Conservation (phyloP, 2,888 invertebrate genomes). For the Pecten maximus region DNA sequence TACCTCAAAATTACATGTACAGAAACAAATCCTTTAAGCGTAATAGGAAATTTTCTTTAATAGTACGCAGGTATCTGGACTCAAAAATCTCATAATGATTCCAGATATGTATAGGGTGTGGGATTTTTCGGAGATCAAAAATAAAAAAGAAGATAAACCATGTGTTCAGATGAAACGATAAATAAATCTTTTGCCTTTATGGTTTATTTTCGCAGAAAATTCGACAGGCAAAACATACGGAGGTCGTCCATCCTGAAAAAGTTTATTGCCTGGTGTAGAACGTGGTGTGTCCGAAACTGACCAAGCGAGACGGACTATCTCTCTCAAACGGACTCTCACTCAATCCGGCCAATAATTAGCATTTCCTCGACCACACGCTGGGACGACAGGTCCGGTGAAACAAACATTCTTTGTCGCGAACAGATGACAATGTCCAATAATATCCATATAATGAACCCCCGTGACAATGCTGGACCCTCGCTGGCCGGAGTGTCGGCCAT, state of each 20-base stretch:
- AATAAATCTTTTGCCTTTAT: background rate
- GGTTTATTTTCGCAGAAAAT: background rate
- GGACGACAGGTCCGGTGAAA: background rate
- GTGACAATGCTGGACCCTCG: conserved; percentile 39
- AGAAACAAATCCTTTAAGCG: too few species aligned
- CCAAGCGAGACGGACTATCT: background rate
- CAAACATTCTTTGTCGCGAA: conserved; percentile 11
- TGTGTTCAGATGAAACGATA: background rate
- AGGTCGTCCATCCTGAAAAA: background rate
- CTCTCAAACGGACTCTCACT: background rate
- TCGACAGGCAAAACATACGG: background rate
- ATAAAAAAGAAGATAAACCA: too few species aligned
- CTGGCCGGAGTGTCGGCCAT: conserved; percentile 36
- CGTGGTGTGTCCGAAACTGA: background rate
- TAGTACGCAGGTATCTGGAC: background rate
- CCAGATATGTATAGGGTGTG: too few species aligned
- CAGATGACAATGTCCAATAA: conserved; percentile 43
- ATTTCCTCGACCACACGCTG: conserved; percentile 20
- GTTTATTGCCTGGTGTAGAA: background rate
- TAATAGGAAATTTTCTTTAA: too few species aligned
- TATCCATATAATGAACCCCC: conserved; percentile 47
- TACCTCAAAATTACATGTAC: too few species aligned
- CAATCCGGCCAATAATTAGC: conserved; percentile 1
- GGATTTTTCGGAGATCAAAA: too few species aligned
- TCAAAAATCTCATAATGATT: too few species aligned